These are phyloP conservation scores for Mormyrus lacerda DNA, from an alignment of 2,113 vertebrate species.

Conservation along the genomic window DNA sequence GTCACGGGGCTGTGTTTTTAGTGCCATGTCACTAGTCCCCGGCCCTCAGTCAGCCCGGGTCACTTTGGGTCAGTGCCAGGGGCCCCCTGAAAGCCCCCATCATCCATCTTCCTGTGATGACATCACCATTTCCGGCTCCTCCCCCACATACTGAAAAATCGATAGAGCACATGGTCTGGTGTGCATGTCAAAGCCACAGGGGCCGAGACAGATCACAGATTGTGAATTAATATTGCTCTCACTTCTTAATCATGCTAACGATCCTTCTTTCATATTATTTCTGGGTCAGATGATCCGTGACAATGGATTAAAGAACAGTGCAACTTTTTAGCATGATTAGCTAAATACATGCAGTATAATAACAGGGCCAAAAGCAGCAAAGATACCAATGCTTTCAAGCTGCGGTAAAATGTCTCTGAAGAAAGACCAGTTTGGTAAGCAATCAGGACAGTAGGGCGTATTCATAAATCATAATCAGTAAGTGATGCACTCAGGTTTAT, in stretches of 20 bases:
- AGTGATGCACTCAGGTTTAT: neutral
- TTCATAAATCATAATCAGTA: neutral
- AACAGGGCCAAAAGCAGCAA: neutral
- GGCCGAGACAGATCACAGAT: conserved; percentile 38
- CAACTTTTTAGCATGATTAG: neutral
- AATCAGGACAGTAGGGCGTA: neutral
- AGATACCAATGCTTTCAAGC: neutral
- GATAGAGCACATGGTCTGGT: conserved; percentile 32
- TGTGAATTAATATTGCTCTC: conserved; percentile 44
- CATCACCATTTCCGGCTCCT: neutral
- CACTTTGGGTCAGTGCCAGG: neutral
- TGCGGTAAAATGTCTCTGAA: neutral
- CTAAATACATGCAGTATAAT: neutral
- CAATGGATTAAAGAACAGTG: neutral
- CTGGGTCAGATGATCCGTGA: neutral
- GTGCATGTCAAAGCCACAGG: conserved; percentile 36
- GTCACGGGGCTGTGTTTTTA: neutral
- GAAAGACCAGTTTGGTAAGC: neutral
- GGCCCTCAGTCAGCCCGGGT: neutral
- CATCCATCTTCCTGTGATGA: conserved; percentile 13
- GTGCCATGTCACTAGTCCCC: neutral
- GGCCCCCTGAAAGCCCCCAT: neutral
- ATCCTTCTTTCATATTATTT: conserved; percentile 30
- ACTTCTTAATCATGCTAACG: conserved; percentile 46
- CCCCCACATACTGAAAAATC: conserved; percentile 42